Conservation (phyloP, 2,888 invertebrate genomes). For the Cerceris rybyensis region DNA sequence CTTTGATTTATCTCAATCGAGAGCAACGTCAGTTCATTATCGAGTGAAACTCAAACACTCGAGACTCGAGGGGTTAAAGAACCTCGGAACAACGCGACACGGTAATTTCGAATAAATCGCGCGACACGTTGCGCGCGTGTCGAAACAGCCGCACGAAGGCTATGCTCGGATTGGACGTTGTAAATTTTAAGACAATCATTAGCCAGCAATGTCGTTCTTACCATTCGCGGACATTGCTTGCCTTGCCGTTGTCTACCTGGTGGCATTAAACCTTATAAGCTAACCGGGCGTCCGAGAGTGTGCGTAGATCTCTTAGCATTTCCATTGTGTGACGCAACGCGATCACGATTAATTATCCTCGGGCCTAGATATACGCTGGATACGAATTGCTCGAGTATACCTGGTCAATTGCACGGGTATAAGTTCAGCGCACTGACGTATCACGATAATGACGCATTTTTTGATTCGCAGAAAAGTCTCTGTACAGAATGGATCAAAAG, state of each 20-base stretch:
- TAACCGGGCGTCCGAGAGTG: conserved; percentile 19
- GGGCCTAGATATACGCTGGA: conserved; percentile 34
- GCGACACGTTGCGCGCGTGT: conserved; percentile 27
- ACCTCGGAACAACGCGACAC: no score
- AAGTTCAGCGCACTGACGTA: neutral
- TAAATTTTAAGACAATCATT: conserved; percentile 63
- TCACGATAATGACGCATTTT: neutral
- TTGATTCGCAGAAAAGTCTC: neutral
- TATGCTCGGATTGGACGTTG: conserved; percentile 30
- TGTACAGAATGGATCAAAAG: neutral
- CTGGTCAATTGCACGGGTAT: conserved; percentile 33
- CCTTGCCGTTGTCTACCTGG: conserved; percentile 35
- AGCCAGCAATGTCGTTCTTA: conserved; percentile 61
- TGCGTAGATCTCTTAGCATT: conserved; percentile 45
- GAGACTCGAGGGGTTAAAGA: no score
- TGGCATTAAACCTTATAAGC: conserved; percentile 64
- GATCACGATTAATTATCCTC: conserved; percentile 59
- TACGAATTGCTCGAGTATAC: conserved; percentile 27
- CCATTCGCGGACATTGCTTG: conserved; percentile 49
- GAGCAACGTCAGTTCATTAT: no score
- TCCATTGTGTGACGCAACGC: conserved; percentile 60
- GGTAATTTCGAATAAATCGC: neutral
- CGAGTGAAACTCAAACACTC: no score
- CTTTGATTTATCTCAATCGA: no score
- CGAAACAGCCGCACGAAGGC: conserved; percentile 56